These are phyloP conservation scores for Taeniopygia guttata DNA, from an alignment of 2,797 vertebrate genomes.

Conservation along the genomic window DNA sequence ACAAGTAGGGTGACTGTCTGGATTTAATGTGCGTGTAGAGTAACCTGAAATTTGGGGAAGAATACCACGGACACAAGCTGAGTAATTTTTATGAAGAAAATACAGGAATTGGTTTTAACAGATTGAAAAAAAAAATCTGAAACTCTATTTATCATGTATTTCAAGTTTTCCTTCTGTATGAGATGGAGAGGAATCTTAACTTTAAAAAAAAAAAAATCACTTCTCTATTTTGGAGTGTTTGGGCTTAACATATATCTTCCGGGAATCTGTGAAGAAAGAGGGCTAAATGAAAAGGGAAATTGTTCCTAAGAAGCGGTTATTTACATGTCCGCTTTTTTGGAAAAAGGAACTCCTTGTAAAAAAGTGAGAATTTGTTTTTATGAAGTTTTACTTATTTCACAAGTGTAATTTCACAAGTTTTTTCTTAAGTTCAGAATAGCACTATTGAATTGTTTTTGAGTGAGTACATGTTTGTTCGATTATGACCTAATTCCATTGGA, in stretches of 20 bases:
- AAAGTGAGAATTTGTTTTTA: neutral
- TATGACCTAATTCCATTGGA: neutral
- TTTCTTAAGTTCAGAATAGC: neutral
- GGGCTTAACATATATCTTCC: neutral
- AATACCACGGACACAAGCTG: neutral
- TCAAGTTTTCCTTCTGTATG: neutral
- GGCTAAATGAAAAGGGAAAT: neutral
- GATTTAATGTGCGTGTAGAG: neutral
- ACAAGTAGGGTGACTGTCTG: neutral
- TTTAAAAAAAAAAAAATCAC: neutral
- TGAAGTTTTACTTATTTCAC: neutral
- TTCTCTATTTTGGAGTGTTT: neutral
- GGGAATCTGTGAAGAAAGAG: neutral
- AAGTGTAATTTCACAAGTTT: neutral
- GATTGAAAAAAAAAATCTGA: neutral
- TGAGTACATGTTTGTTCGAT: neutral
- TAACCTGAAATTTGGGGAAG: neutral
- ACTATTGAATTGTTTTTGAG: neutral
- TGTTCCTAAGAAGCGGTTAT: neutral
- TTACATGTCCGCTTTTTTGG: neutral
- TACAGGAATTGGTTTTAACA: neutral
- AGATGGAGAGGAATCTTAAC: neutral
- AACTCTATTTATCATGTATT: neutral
- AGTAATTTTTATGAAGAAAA: neutral
- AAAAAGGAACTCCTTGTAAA: neutral